These are phyloP conservation scores for Pangasianodon gigas DNA, from an alignment of 2,113 vertebrate genomes.

Conservation along the genomic window DNA sequence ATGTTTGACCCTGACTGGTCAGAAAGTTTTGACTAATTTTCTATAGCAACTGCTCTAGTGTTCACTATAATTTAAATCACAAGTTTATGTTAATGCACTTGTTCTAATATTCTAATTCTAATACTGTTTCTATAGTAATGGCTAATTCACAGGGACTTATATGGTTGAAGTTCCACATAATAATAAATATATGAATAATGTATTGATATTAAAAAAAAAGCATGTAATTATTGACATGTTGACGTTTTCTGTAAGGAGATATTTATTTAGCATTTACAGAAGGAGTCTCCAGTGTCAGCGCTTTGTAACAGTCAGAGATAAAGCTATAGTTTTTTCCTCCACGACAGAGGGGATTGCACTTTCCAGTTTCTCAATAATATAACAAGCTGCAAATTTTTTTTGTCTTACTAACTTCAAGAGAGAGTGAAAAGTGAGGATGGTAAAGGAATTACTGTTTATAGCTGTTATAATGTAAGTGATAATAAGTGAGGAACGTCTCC, in stretches of 20 bases:
- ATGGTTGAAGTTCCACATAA: background rate
- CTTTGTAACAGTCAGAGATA: background rate
- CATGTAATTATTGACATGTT: background rate
- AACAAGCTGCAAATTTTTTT: background rate
- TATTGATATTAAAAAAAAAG: background rate
- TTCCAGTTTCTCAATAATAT: background rate
- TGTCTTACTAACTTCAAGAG: background rate
- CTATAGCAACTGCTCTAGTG: too few relatives aligned
- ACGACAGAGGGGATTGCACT: background rate
- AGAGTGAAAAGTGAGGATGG: background rate
- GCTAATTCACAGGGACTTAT: background rate
- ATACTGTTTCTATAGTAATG: background rate
- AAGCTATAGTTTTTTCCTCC: background rate
- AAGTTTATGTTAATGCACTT: background rate
- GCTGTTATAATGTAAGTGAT: background rate
- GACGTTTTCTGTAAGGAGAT: background rate
- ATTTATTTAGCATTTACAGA: background rate
- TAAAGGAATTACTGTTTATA: background rate
- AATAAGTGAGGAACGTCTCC: background rate
- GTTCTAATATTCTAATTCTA: background rate
- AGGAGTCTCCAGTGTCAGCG: background rate
- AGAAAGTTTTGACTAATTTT: background rate
- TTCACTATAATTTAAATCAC: background rate
- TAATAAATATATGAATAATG: background rate
- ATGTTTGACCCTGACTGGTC: background rate